Base-by-base conservation (phyloP, 2,888 invertebrate species). In the Phoenoteleia sp. region DNA sequence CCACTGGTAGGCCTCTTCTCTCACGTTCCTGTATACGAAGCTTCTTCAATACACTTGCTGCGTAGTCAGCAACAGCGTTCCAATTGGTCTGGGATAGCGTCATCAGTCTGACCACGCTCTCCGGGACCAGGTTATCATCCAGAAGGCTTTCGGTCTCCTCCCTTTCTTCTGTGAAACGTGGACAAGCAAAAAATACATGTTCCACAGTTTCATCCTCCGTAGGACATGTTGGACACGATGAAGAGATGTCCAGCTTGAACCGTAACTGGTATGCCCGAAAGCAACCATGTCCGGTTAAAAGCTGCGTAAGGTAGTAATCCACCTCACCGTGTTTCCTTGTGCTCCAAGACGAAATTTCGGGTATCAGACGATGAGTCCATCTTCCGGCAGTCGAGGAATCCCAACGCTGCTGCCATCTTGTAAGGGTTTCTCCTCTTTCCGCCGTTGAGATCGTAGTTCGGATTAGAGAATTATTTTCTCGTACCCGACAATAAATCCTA, bases 131-230 rank as follows among this genome's bases (percentile, higher is more conserved):
- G 42, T 42, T 42, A 3, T 13, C 2, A 15, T 42, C 11, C 3
- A 3, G 42, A 42, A 42, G 13, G 42, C 15, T 42, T 15, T 3
- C 33, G 33, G 33, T 5, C 33, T 33, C 33, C 33, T 33, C 33
- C 11, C 33, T 33, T 33, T 33, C 33, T n/a, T n/a, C n/a, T n/a
- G n/a, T n/a, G n/a, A n/a, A n/a, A n/a, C n/a, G n/a, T n/a, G 81
- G 66, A 39, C 84, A 84, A 1, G 17, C 49, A 52, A 84, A 85
- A 62, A 83, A 85, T 0, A 69, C 82, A 39, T 85, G 85, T 29
- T 83, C 85, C n/a, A 19, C 79, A 29, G 72, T 39, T 33, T 85
- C 85, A 1, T 11, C 54, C 23, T 42, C 56, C 0, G 17, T 13
- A 42, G 13, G 15, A 33, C 85, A 56, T 7, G 72, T 56, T 19